Conservation (phyloP, 2,113 vertebrate genomes). For the Arothron firmamentum region DNA sequence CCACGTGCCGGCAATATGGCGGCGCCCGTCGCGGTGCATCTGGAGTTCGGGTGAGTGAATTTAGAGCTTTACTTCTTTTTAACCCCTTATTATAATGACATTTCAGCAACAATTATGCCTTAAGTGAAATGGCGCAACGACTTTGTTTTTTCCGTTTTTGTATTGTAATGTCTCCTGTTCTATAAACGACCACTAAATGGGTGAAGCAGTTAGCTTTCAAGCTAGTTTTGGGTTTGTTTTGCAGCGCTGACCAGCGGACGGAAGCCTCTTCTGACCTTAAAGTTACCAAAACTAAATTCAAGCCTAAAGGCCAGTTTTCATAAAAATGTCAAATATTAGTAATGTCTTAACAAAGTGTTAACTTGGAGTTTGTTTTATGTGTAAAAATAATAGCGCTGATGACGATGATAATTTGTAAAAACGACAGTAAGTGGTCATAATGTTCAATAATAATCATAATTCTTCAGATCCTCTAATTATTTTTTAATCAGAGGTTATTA, state of each 20-base stretch:
- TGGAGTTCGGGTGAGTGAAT: slow-evolving; percentile 89
- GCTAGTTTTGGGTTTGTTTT: slow-evolving; percentile 14
- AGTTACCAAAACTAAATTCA: not conserved
- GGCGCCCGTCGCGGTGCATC: slow-evolving; percentile 80
- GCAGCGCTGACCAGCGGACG: not conserved
- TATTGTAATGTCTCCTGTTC: not conserved
- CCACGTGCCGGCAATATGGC: slow-evolving; percentile 80
- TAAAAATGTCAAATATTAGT: no score
- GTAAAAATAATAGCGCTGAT: no score
- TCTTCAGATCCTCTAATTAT: not conserved
- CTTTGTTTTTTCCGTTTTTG: not conserved
- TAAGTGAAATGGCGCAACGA: accelerated
- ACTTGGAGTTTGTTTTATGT: no score
- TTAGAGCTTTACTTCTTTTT: not conserved
- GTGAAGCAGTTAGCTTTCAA: not conserved
- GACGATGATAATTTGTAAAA: no score
- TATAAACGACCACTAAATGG: not conserved
- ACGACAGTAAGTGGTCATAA: no score
- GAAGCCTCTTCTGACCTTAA: not conserved
- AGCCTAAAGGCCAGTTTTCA: no score
- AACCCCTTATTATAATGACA: accelerated
- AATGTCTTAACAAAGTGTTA: no score
- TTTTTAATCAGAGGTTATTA: not conserved
- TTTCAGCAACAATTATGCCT: not conserved
- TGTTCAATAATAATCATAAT: not conserved